phyloP scores from a whole-genome alignment of 2,113 vertebrate genomes.

The Asarcornis scutulata region DNA sequence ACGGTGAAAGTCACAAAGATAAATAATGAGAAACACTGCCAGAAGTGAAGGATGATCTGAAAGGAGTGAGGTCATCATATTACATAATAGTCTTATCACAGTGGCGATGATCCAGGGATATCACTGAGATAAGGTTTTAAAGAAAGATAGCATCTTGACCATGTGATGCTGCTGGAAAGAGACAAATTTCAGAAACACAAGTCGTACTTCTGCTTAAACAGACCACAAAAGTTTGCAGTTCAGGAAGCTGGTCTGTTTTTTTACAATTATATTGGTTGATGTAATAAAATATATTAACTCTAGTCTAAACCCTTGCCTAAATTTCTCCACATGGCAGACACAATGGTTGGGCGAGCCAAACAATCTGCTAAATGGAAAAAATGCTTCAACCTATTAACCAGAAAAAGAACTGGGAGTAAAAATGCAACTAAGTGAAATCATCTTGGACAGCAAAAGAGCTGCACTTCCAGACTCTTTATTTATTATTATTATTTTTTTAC shows the following conservation, averaged over 20 bases:
- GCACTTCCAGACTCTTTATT: not conserved
- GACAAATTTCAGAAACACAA: not conserved
- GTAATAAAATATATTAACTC: not conserved
- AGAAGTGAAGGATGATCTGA: not conserved
- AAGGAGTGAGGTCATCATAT: not conserved
- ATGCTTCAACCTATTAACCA: not conserved
- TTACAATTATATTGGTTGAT: not conserved
- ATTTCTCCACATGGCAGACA: not conserved
- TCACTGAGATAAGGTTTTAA: not conserved
- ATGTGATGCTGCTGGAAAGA: not conserved
- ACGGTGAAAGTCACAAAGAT: not conserved
- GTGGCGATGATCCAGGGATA: not conserved
- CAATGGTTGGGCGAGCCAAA: not conserved
- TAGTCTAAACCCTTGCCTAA: not conserved
- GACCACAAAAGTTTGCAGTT: not conserved
- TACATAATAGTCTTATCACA: not conserved
- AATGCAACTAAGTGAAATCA: not conserved
- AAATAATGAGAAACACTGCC: not conserved
- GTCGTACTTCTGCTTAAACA: not conserved
- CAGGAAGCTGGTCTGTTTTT: not conserved
- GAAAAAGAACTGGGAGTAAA: not conserved
- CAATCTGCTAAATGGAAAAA: conserved; percentile 16
- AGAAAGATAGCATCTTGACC: not conserved
- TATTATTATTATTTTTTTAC: not conserved
- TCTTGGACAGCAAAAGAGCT: not conserved